These are phyloP conservation scores for Ardeotis arabs DNA, from an alignment of 2,113 vertebrate species.

Conservation along the genomic window DNA sequence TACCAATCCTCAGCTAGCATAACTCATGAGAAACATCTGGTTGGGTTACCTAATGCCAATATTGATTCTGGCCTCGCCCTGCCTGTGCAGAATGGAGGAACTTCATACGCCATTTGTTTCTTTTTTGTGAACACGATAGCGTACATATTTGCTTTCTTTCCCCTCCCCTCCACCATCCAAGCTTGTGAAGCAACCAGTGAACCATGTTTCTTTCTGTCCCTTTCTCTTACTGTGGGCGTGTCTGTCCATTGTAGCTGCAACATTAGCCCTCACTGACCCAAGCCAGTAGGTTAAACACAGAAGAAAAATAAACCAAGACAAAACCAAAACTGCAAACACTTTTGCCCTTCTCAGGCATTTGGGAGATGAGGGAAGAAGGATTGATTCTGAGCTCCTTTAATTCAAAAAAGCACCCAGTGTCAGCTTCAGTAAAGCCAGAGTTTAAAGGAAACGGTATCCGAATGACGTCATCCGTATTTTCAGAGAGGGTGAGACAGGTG, in stretches of 20 bases:
- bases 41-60: constrained; percentile 45
- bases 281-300: not conserved
- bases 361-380: accelerated
- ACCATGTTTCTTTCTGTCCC: not conserved
- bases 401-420: not conserved
- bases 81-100: constrained; percentile 10
- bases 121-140: not conserved
- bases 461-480: not conserved
- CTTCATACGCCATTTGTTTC: constrained; percentile 20
- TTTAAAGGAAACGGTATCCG: not conserved
- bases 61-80: constrained; percentile 75
- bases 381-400: not conserved
- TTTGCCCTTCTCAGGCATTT: not conserved
- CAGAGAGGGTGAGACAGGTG: accelerated
- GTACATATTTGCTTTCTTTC: constrained; percentile 63
- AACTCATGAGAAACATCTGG: constrained; percentile 49
- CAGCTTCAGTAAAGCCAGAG: not conserved
- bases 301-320: not conserved
- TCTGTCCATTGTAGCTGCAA: not conserved
- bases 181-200: not conserved
- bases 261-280: not conserved
- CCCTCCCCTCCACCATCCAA: not conserved
- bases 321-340: not conserved
- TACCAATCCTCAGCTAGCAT: constrained; percentile 39
- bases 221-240: not conserved